Conservation (phyloP, 2,797 vertebrate genomes). For the Tamandua tetradactyla region DNA sequence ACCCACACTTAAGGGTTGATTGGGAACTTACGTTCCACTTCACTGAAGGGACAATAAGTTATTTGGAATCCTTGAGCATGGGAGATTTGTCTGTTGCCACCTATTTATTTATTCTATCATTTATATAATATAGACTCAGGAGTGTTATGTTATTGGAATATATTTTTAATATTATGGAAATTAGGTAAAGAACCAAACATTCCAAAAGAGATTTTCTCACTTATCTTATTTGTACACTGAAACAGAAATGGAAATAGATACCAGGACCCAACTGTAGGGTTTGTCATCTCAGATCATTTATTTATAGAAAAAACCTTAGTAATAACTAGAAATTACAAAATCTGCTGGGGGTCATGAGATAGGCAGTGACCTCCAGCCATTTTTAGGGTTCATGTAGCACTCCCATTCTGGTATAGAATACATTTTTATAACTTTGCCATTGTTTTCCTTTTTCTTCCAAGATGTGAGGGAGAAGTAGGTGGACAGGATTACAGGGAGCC, state of each 20-base stretch:
- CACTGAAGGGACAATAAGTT: not conserved
- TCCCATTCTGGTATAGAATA: not conserved
- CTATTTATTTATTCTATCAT: not conserved
- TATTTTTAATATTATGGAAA: constrained; percentile 10
- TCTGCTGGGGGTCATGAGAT: not conserved
- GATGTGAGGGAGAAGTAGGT: not conserved
- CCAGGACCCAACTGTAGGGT: not conserved
- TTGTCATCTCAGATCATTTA: not conserved
- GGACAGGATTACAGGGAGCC: not conserved
- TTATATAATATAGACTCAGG: not conserved
- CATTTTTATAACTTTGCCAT: not conserved
- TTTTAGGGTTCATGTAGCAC: not conserved
- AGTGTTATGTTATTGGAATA: not conserved
- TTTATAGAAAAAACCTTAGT: not conserved
- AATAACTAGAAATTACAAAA: not conserved
- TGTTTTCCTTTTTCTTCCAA: not conserved
- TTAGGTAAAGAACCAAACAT: not conserved
- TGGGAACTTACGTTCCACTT: not conserved
- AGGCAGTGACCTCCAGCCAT: not conserved
- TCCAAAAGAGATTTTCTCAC: constrained; percentile 32
- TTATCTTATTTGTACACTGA: constrained; percentile 31
- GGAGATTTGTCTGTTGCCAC: not conserved
- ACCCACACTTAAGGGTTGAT: not conserved
- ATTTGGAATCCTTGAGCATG: not conserved
- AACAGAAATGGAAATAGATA: constrained; percentile 14